Percentiles rank a stretch among this genome's conserved stretches.
Conservation (phyloP, 2,797 vertebrate species). For the Nannoperca obscura region DNA sequence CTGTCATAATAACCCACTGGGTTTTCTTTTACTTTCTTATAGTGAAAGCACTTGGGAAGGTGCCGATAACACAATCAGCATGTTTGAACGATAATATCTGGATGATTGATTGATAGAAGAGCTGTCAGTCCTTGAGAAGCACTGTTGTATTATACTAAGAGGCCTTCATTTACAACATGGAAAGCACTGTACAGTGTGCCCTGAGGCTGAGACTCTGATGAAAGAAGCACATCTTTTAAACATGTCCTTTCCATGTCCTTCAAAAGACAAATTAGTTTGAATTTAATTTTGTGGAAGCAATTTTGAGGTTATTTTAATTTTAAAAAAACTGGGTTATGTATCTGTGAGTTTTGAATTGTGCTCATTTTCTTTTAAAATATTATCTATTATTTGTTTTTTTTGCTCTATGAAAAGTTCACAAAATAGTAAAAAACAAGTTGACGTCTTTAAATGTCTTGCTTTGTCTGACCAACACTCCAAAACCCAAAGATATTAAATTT, state of each 20-base stretch:
- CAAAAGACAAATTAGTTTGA: neutral
- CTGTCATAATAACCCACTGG: neutral
- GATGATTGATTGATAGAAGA: neutral
- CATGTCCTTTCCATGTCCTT: neutral
- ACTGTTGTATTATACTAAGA: neutral
- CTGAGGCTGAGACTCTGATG: neutral
- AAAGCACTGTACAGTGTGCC: conserved; percentile 1
- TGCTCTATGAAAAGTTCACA: neutral
- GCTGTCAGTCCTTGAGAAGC: neutral
- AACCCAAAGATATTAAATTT: neutral
- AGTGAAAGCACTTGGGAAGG: neutral
- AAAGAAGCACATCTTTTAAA: neutral
- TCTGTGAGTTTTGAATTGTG: neutral
- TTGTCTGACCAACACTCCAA: neutral
- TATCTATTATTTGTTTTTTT: neutral
- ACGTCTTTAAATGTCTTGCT: neutral
- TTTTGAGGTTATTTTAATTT: neutral
- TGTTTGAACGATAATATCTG: neutral
- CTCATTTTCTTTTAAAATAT: neutral
- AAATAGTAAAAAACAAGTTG: too few relatives aligned
- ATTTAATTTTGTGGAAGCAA: neutral
- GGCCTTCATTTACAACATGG: neutral
- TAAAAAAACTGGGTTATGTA: neutral
- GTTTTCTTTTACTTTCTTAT: neutral
- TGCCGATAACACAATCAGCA: neutral